phyloP scores from a whole-genome alignment of 2,888 invertebrate species.

The Agelastica alni region DNA sequence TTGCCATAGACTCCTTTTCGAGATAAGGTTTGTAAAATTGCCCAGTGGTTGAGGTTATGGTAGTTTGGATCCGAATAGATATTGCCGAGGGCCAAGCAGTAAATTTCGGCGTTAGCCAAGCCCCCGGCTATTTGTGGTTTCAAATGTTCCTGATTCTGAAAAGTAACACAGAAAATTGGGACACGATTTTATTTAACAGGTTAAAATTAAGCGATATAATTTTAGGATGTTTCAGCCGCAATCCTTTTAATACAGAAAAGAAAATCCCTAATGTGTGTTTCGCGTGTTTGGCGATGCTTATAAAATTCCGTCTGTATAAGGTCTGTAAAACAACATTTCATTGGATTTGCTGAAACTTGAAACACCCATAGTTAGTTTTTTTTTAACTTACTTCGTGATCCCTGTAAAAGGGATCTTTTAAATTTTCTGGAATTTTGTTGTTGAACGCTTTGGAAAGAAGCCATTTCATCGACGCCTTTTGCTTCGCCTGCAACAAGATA shows the following conservation, averaged over 20 bases:
- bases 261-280: too few relatives aligned
- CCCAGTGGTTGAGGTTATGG: conserved; percentile 93
- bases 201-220: too few relatives aligned
- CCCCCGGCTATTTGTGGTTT: conserved; percentile 92
- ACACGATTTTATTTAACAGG: too few relatives aligned
- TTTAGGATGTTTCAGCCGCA: too few relatives aligned
- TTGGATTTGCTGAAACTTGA: not conserved
- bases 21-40: conserved; percentile 89
- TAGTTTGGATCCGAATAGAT: conserved; percentile 96
- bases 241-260: too few relatives aligned
- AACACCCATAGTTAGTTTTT: too few relatives aligned
- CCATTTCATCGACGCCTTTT: conserved; percentile 95
- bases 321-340: too few relatives aligned
- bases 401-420: conserved; percentile 91
- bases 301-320: too few relatives aligned
- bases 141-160: conserved; percentile 87
- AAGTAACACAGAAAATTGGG: too few relatives aligned
- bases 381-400: conserved; percentile 81
- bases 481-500: conserved; percentile 95
- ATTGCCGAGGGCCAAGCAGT: conserved; percentile 91
- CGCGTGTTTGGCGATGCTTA: too few relatives aligned
- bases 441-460: conserved; percentile 94
- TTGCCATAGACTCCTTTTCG: conserved; percentile 87
- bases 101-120: conserved; percentile 91
- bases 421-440: conserved; percentile 90